Percentiles rank a stretch among this genome's conserved stretches.
phyloP scores from a whole-genome alignment of 2,888 invertebrate species.

The Epinotia brunnichana region DNA sequence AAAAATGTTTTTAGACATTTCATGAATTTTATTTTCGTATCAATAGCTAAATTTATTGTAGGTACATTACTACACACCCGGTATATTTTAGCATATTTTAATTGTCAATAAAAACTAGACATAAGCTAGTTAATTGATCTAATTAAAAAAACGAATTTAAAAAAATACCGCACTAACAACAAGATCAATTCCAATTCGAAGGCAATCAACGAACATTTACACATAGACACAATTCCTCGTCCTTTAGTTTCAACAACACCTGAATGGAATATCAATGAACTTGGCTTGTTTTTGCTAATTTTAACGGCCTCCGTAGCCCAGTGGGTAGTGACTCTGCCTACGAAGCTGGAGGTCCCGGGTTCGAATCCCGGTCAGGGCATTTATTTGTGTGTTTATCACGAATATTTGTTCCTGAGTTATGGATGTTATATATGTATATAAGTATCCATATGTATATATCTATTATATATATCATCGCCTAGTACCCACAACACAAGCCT shows the following conservation, averaged over 20 bases:
- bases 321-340: no score
- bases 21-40: no score
- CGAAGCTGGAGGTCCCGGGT: no score
- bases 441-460: no score
- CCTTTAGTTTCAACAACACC: not conserved
- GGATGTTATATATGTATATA: no score
- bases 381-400: no score
- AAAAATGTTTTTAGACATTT: not conserved
- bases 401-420: no score
- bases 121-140: not conserved
- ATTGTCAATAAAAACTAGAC: not conserved
- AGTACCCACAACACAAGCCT: no score
- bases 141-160: not conserved
- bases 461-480: no score
- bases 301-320: no score
- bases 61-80: no score
- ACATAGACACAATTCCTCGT: not conserved
- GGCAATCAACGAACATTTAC: slow-evolving; percentile 19
- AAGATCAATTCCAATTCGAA: slow-evolving; percentile 6
- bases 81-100: not conserved
- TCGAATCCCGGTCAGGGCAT: no score
- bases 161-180: not conserved
- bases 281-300: not conserved
- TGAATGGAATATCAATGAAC: not conserved
- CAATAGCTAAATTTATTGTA: not conserved